These are phyloP conservation scores for Dryobota labecula DNA, from an alignment of 2,888 invertebrate species.

Conservation along the genomic window DNA sequence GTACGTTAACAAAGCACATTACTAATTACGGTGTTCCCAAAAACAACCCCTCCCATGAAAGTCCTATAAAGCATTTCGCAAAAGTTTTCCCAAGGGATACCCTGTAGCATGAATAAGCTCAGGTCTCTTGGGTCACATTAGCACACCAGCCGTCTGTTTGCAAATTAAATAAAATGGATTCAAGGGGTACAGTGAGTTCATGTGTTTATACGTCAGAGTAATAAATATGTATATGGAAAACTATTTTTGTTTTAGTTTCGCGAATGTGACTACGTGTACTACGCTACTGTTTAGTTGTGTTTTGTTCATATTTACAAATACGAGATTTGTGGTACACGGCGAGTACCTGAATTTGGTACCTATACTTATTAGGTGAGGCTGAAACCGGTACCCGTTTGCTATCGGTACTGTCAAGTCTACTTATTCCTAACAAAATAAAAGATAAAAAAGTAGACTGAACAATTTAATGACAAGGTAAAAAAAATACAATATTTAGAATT, in stretches of 20 bases:
- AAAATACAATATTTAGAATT: no score
- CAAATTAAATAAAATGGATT: conserved; percentile 55
- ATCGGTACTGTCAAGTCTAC: no score
- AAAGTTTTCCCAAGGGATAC: conserved; percentile 24
- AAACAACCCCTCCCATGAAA: not conserved
- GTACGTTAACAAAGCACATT: not conserved
- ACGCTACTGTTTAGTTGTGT: not conserved
- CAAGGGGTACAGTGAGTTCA: not conserved
- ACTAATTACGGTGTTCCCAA: conserved; percentile 6
- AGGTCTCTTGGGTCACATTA: conserved; percentile 57
- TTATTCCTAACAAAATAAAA: no score
- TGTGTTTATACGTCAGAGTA: not conserved
- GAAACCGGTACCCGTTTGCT: no score
- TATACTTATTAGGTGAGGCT: no score
- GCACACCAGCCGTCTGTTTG: conserved; percentile 19
- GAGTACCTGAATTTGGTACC: no score
- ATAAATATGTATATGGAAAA: conserved; percentile 17
- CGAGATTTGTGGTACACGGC: no score
- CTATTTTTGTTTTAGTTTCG: not conserved
- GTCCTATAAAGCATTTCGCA: conserved; percentile 30
- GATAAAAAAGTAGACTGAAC: no score
- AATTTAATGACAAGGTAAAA: no score
- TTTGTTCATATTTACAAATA: not conserved
- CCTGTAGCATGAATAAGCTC: conserved; percentile 32
- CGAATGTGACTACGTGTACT: no score